Conservation (phyloP, 2,888 invertebrate species). For the Papilio demoleus region DNA sequence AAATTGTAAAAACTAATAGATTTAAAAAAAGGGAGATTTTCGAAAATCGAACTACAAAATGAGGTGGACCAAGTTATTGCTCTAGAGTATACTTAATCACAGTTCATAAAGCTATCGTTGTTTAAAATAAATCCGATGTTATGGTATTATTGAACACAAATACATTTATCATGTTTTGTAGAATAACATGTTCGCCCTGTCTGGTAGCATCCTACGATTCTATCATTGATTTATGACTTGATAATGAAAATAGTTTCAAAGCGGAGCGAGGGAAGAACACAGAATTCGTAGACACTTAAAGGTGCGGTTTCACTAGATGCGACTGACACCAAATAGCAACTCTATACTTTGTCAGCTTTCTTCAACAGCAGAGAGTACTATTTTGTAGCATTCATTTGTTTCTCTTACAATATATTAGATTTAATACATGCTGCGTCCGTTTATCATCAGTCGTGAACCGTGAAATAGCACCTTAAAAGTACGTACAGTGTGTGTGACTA, state of each 20-base stretch:
- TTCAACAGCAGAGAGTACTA: too few relatives aligned
- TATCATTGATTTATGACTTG: constrained; percentile 78
- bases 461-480: neutral
- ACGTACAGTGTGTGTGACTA: constrained; percentile 51
- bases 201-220: constrained; percentile 71
- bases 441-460: too few relatives aligned
- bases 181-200: constrained; percentile 72
- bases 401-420: too few relatives aligned
- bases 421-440: too few relatives aligned
- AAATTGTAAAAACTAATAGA: too few relatives aligned
- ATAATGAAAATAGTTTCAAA: constrained; percentile 79
- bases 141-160: constrained; percentile 52
- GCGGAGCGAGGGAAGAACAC: constrained; percentile 51
- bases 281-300: constrained; percentile 46
- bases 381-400: too few relatives aligned
- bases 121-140: neutral
- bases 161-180: constrained; percentile 70
- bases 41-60: too few relatives aligned
- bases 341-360: too few relatives aligned
- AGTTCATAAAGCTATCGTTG: constrained; percentile 5
- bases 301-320: too few relatives aligned
- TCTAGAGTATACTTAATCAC: neutral
- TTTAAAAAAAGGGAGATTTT: too few relatives aligned
- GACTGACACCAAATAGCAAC: too few relatives aligned
- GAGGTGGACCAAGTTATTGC: too few relatives aligned